Base-by-base conservation (phyloP, 2,113 vertebrate species). In the Pollimyrus isidori region DNA sequence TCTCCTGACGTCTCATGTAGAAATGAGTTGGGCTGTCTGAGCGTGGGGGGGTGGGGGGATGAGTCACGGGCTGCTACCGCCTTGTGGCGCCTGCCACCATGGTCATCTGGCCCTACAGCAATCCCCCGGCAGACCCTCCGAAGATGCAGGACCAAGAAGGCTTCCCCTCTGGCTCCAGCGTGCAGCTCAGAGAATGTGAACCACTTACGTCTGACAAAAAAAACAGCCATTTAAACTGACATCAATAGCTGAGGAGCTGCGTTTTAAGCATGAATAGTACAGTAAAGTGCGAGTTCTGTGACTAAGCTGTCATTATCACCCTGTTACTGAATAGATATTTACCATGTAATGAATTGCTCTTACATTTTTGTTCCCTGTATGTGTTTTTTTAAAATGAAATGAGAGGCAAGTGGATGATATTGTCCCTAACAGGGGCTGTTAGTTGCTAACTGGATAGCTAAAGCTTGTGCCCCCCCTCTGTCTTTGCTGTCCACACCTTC, bases 171-270 rank as follows among this genome's bases (percentile, higher is more conserved):
- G 83, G 13, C 83, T n/a, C 21, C 10, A 84, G n/a, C 26, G 0
- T 6, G 83, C 23, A 23, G 10, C 48, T 50, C 83, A 17, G 48
- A n/a, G 23, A 23, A 86, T 86, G 45, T 26, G 21, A 49, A 30
- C 50, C 21, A 86, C 46, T 49, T 48, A 86, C 45, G 15, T n/a
- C 48, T 26, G 48, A 19, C 42, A 86, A 45, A 45, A 86, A 50
- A 86, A 86, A 86, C 45, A 50, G 45, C 46, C 48, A 86, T 86
- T 86, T 50, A 86, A 30, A 86, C 45, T 86, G 83, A 49, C 83
- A 50, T 86, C 45, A 48, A 50, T 86, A 50, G 83, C 45, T 48
- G 46, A 15, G 45, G n/a, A 86, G 23, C 46, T 50, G 10, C 21
- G 13, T 50, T 86, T 49, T 86, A 26, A 26, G 83, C 19, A 11